phyloP scores from a whole-genome alignment of 64 coral and sea anemone genomes.

The Acropora tenuis region DNA sequence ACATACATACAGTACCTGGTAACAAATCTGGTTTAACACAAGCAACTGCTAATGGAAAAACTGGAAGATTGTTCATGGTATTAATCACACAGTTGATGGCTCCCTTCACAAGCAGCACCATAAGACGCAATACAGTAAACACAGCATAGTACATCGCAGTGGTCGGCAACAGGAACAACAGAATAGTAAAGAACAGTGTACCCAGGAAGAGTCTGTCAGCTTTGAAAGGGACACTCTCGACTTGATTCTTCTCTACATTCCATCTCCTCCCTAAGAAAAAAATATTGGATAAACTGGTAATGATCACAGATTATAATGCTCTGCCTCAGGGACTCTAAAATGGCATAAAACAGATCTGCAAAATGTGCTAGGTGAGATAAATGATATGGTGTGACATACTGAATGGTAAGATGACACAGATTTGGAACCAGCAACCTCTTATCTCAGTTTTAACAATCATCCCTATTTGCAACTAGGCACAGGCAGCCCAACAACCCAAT shows the following conservation, averaged over 20 bases:
- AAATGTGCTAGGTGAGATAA: no score
- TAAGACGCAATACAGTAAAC: conserved; percentile 80
- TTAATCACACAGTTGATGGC: conserved; percentile 25
- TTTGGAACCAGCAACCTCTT: no score
- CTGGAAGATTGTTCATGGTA: conserved; percentile 72
- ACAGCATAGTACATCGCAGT: conserved; percentile 87
- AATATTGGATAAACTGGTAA: neutral
- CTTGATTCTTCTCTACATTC: conserved; percentile 80
- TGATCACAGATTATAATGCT: neutral
- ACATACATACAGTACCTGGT: conserved; percentile 55
- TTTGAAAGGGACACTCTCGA: conserved; percentile 86
- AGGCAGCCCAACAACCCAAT: no score
- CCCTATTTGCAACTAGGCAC: no score
- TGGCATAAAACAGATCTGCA: neutral
- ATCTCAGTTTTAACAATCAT: no score
- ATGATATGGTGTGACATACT: no score
- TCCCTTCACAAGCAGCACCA: conserved; percentile 73
- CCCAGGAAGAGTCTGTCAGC: conserved; percentile 89
- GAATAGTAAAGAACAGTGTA: conserved; percentile 85
- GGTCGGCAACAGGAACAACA: conserved; percentile 93
- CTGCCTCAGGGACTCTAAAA: neutral
- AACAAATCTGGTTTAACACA: conserved; percentile 56
- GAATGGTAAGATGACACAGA: no score
- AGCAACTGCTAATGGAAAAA: conserved; percentile 64
- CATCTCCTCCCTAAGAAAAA: conserved; percentile 84